phyloP scores from a whole-genome alignment of 2,888 invertebrate genomes.

The Sussaba pulchella region DNA sequence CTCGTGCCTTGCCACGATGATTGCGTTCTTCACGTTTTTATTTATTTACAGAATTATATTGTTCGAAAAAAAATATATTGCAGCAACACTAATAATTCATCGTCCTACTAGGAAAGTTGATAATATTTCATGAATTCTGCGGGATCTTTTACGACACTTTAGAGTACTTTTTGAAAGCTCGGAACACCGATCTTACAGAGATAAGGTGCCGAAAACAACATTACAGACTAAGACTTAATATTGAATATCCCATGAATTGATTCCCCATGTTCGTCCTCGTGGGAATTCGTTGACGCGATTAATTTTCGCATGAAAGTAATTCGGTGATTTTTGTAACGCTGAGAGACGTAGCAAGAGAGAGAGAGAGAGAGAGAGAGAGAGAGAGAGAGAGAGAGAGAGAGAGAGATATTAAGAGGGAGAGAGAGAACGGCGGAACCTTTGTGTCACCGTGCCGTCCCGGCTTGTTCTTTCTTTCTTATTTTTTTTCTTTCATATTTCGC shows the following conservation, averaged over 20 bases:
- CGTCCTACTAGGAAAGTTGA: no score
- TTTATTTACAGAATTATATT: no score
- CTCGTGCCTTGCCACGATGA: no score
- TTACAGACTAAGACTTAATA: no score
- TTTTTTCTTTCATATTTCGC: conserved; percentile 47
- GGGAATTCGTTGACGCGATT: conserved; percentile 9
- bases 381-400: conserved; percentile 28
- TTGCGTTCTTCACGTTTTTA: no score
- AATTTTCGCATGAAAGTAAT: conserved; percentile 46
- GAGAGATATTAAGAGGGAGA: background rate
- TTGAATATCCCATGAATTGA: background rate
- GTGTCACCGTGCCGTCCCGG: conserved; percentile 59
- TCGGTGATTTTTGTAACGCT: conserved; percentile 27
- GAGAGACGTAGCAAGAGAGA: background rate
- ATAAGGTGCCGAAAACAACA: no score
- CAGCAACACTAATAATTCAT: no score
- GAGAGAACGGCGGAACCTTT: conserved; percentile 59
- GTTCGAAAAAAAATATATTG: no score
- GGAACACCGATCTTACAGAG: no score
- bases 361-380: background rate
- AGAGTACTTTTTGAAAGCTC: no score
- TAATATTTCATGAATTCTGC: no score
- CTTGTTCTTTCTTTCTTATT: conserved; percentile 26
- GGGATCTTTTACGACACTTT: no score
- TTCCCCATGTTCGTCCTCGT: conserved; percentile 46